Base-by-base conservation (phyloP, 64 coral and sea anemone genomes). In the Anthopleura sola region DNA sequence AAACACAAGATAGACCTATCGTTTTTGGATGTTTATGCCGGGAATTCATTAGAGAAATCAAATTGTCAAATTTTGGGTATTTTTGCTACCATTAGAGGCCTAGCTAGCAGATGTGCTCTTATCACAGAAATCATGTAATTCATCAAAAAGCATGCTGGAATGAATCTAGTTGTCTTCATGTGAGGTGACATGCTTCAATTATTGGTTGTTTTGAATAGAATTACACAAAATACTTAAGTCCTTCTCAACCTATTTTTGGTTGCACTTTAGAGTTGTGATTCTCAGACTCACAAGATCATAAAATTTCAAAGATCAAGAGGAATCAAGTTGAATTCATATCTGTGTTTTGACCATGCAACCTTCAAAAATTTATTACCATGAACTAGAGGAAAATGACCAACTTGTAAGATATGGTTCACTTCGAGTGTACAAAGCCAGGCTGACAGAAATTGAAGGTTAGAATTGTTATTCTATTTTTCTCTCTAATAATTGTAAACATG, bases 401-500 rank as follows among this genome's bases (percentile, higher is more conserved):
- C 1, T 71, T 31, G 14, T 71, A 29, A 71, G 29, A 29, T 71
- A 31, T 71, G 66, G 66, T 71, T 71, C 66, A 32, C 66, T 71
- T 34, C 5, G 66, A 71, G 66, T 71, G 31, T 71, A 71, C 66
- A 71, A 71, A 71, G 66, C 66, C 66, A 71, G 28, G 3, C 1
- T 71, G 66, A 71, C 28, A 7, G 66, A 71, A 11, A 31, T 31
- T 71, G 66, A 71, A 71, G 66, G 66, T 71, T 71, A 71, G 66
- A 71, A 71, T 16, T 32, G n/a, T 32, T 32, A 32, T 71, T 3
- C 10, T 71, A 68, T 62, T 34, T 71, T 33, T 33, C 12, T 71
- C 3, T 71, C 28, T 71, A 0, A n/a, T 71, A 10, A 20, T n/a
- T n/a, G n/a, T 62, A 62, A 71, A 3, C 28, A 3, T 71, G 29